Evolutionary conservation across 2,797 vertebrate species (phyloP).

Genomic region (Syngnathus rostellatus): DNA sequence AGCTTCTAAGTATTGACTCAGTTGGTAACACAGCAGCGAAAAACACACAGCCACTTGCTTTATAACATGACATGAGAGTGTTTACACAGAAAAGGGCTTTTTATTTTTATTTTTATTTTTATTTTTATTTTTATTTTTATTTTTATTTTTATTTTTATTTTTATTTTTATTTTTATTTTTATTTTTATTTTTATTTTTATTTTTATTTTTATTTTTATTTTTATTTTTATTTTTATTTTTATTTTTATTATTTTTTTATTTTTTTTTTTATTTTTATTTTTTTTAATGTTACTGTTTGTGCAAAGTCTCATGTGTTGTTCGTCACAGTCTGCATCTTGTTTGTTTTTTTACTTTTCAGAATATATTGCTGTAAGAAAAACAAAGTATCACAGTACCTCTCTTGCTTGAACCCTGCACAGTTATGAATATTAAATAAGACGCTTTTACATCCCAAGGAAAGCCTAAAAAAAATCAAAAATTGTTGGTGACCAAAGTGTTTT

Average conservation of each 20-base stretch:
- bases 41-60: constrained; percentile 12
- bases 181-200: not conserved
- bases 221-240: not conserved
- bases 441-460: not conserved
- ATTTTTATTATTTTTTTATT: not conserved
- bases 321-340: not conserved
- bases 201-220: not conserved
- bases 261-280: not conserved
- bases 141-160: not conserved
- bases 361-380: not conserved
- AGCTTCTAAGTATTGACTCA: constrained; percentile 20
- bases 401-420: not conserved
- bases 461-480: no score
- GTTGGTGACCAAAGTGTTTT: not conserved
- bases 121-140: not conserved
- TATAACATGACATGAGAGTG: constrained; percentile 27
- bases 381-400: not conserved
- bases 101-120: not conserved
- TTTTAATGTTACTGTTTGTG: not conserved
- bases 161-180: not conserved
- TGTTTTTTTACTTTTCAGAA: not conserved
- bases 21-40: not conserved
- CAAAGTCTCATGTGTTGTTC: not conserved
- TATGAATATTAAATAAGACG: constrained; percentile 1
- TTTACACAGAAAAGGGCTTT: constrained; percentile 14